Evolutionary conservation across 2,888 invertebrate genomes (phyloP), one percentile per base, ranked within the genome.

Genomic region (Ophioninae sp.): DNA sequence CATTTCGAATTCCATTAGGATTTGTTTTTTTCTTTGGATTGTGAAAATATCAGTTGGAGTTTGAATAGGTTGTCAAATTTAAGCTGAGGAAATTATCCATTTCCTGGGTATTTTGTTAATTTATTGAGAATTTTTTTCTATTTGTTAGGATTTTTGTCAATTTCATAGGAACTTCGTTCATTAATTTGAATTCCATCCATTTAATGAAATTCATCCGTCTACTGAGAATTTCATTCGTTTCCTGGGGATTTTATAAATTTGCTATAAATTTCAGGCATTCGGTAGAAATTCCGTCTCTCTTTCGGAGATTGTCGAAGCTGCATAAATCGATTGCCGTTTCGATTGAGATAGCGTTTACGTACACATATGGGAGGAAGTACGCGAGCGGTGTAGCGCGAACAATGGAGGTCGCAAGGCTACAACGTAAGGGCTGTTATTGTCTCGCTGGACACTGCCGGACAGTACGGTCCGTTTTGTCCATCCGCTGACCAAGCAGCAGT

Each of bases 401-500:
- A 86, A 86, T 85, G 44, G 83, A 73, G 57, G 64, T 56, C 56
- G 76, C 73, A 20, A 79, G 75, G 82, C 79, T 68, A 82, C 74
- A 75, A 77, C 79, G 79, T 83, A 79, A 81, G 78, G 81, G 79
- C 83, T 79, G 79, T 92, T 91, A 91, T 92, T 91, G 91, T 91
- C 88, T 89, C 86, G 89, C 89, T 86, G 77, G 83, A 81, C 81
- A 69, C 64, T 69, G 83, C 57, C 56, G 80, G 65, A 70, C 89
- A 89, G 91, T 90, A 89, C 86, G 91, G 92, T 91, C 91, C 91
- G 91, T 91, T 88, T 86, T 89, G 91, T 91, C 91, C 92, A 92
- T 92, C 92, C 92, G 92, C 92, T 92, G 91, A 91, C 88, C 90
- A 86, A 89, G 92, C 91, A 87, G 82, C 88, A 87, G 88, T 88